Evolutionary conservation across 2,797 vertebrate genomes (phyloP), one percentile per base, ranked within the genome.

Genomic region (Oryzias dopingdopingensis): DNA sequence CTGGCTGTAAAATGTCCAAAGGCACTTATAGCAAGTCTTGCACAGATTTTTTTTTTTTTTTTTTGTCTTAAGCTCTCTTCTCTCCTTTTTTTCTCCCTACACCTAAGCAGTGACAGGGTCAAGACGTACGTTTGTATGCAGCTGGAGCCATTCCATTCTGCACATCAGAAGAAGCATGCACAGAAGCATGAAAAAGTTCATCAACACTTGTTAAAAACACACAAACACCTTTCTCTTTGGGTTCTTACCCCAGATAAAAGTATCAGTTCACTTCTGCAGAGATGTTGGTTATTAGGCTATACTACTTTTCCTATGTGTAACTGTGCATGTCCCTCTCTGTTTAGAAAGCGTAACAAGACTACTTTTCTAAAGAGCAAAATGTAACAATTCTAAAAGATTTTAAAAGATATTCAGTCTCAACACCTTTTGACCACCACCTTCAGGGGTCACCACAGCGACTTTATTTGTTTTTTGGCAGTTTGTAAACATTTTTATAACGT

Each of bases 21-120:
- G 64, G 73, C 65, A 52, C 32, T 65, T 64, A 46, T 47, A 13
- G 55, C 63, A 59, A 71, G 63, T 65, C 63, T 71, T 70, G 67
- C 70, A 76, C 67, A 59, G 56, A 70, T 77, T 73, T 69, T 72
- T 50, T 14, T 42, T 42, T 42, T 42, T 42, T 16, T 15, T 42
- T 15, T 59, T 18, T 68, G 47, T 67, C 58, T 73, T 54, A 49
- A 54, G 52, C 51, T 76, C 61, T 48, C 47, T 62, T 61, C 10
- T 37, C 12, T 70, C 56, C 62, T 49, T 41, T 5, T 32, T 65
- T 62, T 70, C 75, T 77, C 56, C 62, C 60, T 20, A 72, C 65
- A 65, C 69, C 71, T 67, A 74, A 74, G 74, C 57, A 59, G 49
- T 74, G 74, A 81, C 73, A 58, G 58, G 73, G 78, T 85, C 56